Percentiles rank a stretch among this genome's conserved stretches.
These are phyloP conservation scores for Brachymystax lenok DNA, from an alignment of 2,797 vertebrate species.

Conservation along the genomic window DNA sequence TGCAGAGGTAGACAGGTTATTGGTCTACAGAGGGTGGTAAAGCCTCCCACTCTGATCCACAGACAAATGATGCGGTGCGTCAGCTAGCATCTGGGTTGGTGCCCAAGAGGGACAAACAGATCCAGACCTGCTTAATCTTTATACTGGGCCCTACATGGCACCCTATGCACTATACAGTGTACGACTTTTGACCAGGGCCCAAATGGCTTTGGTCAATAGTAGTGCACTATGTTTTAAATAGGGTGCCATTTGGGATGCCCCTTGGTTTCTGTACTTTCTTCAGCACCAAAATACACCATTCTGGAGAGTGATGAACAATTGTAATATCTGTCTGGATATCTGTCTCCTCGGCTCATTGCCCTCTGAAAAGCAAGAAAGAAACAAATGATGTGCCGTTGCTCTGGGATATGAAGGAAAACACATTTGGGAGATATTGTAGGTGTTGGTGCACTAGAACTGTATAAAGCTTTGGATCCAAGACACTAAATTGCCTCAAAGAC, in stretches of 20 bases:
- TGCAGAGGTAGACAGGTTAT: conserved; percentile 29
- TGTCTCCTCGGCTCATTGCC: not conserved
- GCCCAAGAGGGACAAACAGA: conserved; percentile 2
- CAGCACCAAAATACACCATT: not conserved
- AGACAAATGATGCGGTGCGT: conserved; percentile 13
- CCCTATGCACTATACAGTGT: not conserved
- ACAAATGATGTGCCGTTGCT: not conserved
- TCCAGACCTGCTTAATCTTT: conserved; percentile 11
- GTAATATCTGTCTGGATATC: not conserved
- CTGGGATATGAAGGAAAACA: not conserved
- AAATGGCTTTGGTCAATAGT: not conserved
- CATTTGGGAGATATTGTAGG: conserved; percentile 1
- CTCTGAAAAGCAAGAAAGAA: conserved; percentile 1
- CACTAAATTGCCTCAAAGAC: not conserved
- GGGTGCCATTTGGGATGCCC: not conserved
- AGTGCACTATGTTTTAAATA: not conserved
- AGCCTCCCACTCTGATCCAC: not conserved
- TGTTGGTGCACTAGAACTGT: conserved; percentile 7
- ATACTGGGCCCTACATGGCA: not conserved
- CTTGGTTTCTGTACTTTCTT: not conserved
- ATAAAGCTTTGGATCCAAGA: not conserved
- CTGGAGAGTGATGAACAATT: not conserved
- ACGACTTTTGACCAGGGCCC: not conserved
- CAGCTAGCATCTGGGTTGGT: conserved; percentile 17
- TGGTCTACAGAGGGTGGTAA: conserved; percentile 31